These are phyloP conservation scores for Hucho hucho DNA, from an alignment of 2,113 vertebrate species.

Conservation along the genomic window DNA sequence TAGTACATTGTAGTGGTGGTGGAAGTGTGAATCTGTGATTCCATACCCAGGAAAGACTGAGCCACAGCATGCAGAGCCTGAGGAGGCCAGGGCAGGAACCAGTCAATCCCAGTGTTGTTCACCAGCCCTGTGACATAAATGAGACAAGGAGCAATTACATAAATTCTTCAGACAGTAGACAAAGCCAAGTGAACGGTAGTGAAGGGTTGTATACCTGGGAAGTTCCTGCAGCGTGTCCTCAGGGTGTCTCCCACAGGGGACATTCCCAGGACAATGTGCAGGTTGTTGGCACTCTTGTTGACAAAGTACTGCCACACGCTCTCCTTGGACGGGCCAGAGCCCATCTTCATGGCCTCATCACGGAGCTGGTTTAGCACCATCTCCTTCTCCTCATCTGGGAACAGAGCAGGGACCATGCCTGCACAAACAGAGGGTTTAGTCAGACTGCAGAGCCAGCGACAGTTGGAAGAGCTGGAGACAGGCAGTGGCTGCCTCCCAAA, in stretches of 20 bases:
- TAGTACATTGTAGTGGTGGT: neutral
- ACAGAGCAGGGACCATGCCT: slow-evolving; percentile 96
- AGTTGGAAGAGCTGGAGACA: neutral
- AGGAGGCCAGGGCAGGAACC: slow-evolving; percentile 93
- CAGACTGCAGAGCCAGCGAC: slow-evolving; percentile 2
- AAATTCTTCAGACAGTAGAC: no score
- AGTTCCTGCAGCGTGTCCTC: slow-evolving; percentile 91
- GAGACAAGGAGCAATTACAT: neutral
- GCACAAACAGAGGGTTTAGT: slow-evolving; percentile 2
- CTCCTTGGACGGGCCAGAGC: slow-evolving; percentile 81
- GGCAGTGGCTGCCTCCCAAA: neutral
- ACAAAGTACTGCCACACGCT: slow-evolving; percentile 93
- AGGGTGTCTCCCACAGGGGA: slow-evolving; percentile 89
- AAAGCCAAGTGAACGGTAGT: neutral
- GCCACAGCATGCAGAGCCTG: slow-evolving; percentile 91
- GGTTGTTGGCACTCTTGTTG: slow-evolving; percentile 88
- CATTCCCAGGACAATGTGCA: slow-evolving; percentile 93
- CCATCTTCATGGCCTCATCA: slow-evolving; percentile 81
- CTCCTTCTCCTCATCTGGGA: slow-evolving; percentile 91
- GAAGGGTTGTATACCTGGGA: slow-evolving; percentile 82
- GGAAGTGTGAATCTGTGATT: neutral
- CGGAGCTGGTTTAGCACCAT: slow-evolving; percentile 78
- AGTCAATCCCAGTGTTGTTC: slow-evolving; percentile 96
- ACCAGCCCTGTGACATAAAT: slow-evolving; percentile 80
- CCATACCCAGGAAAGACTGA: slow-evolving; percentile 84